phyloP scores from a whole-genome alignment of 2,113 vertebrate species.

The Equus quagga region DNA sequence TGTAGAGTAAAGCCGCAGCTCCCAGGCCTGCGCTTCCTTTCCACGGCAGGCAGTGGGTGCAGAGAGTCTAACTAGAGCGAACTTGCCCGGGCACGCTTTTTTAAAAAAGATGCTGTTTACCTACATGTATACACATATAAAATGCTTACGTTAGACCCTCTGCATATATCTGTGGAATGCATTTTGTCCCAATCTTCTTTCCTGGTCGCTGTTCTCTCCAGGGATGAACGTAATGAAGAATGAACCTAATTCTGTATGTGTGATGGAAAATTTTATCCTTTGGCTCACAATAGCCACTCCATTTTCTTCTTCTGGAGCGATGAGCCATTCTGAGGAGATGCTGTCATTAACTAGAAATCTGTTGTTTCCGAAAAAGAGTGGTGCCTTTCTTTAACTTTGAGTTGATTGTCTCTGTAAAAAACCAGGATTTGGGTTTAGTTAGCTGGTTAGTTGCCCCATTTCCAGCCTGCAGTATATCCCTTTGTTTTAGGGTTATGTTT shows the following conservation, averaged over 20 bases:
- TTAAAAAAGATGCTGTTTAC: background rate
- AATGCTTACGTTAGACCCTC: background rate
- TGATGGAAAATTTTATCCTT: background rate
- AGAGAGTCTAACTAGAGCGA: background rate
- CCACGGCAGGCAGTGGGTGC: background rate
- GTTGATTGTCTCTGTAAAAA: background rate
- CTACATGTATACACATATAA: background rate
- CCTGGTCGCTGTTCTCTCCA: background rate
- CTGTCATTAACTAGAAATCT: background rate
- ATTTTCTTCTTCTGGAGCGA: background rate
- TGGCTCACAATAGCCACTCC: background rate
- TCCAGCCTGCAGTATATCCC: background rate
- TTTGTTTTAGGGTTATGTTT: background rate
- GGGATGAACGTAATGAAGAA: background rate
- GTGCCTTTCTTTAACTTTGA: background rate
- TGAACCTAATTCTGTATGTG: too few relatives aligned
- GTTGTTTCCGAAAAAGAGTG: background rate
- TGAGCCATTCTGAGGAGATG: background rate
- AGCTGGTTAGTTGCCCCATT: background rate
- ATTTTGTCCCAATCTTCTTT: background rate
- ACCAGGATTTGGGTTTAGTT: background rate
- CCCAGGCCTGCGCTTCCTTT: background rate
- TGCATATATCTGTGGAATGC: background rate
- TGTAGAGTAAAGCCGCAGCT: background rate
- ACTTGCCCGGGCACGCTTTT: background rate